A percentile compares a stretch with the other conserved stretches of the same genome.
Evolutionary conservation across 2,888 invertebrate species (phyloP).

Genomic region (Aleiodes alternator): DNA sequence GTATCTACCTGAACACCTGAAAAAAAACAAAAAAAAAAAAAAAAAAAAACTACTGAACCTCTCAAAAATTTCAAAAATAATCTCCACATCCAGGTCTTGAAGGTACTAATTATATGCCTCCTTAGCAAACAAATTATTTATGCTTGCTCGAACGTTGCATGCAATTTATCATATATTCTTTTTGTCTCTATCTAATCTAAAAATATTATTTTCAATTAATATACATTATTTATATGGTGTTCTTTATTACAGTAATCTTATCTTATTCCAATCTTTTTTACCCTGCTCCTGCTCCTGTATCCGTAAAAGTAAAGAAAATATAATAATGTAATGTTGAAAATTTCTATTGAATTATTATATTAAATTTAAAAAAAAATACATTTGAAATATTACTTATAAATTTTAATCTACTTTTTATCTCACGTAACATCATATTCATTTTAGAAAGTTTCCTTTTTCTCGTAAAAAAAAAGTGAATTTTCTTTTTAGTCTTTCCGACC

Average conservation of each 20-base stretch:
- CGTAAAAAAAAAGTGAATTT: conserved; percentile 24
- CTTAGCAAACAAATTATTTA: conserved; percentile 62
- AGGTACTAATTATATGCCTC: conserved; percentile 74
- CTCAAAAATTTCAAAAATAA: conserved; percentile 73
- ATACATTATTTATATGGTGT: conserved; percentile 51
- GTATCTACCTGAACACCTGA: conserved; percentile 74
- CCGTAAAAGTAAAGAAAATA: background rate
- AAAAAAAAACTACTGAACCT: conserved; percentile 73
- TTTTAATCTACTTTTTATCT: background rate
- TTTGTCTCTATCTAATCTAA: conserved; percentile 49
- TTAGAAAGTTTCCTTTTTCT: no score
- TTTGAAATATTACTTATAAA: conserved; percentile 33
- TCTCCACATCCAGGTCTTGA: conserved; percentile 74
- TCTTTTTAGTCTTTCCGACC: conserved; percentile 59
- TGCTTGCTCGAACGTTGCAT: conserved; percentile 70
- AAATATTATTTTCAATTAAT: conserved; percentile 51
- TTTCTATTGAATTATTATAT: conserved; percentile 42
- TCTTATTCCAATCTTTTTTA: conserved; percentile 19
- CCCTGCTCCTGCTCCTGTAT: conserved; percentile 26
- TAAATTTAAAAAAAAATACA: conserved; percentile 51
- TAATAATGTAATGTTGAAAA: conserved; percentile 14
- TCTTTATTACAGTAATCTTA: conserved; percentile 45
- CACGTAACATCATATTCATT: background rate
- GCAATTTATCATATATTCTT: conserved; percentile 57
- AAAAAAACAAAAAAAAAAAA: conserved; percentile 62